These are phyloP conservation scores for Brachionus rotundiformis DNA, from an alignment of 1,140 invertebrate genomes.

Conservation along the genomic window DNA sequence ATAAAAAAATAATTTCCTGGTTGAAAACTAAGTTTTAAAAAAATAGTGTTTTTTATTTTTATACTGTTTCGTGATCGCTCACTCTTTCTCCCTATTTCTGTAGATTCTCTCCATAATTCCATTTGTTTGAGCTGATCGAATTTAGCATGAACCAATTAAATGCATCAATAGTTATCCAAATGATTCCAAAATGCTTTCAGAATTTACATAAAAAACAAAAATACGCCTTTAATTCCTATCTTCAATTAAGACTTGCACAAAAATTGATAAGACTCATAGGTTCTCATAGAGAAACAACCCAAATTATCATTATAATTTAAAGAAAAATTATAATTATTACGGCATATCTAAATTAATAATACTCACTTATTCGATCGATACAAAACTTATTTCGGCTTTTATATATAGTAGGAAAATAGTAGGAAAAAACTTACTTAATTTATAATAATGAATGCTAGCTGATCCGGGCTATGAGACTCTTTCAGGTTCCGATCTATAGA, in stretches of 20 bases:
- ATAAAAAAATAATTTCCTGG: neutral
- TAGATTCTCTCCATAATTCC: neutral
- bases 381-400: neutral
- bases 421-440: neutral
- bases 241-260: neutral
- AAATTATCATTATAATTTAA: conserved; percentile 15
- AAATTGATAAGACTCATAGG: neutral
- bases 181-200: neutral
- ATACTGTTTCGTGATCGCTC: neutral
- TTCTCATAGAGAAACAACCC: neutral
- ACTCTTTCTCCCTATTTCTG: neutral
- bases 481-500: neutral
- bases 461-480: neutral
- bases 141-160: conserved; percentile 12
- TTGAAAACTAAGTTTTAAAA: neutral
- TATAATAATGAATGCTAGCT: neutral
- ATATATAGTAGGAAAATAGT: neutral
- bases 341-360: conserved; percentile 16
- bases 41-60: conserved; percentile 11
- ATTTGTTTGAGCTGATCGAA: conserved; percentile 12
- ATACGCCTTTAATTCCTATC: neutral
- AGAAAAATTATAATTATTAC: conserved; percentile 3
- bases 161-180: conserved; percentile 7
- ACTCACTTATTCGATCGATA: neutral
- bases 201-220: conserved; percentile 22